Evolutionary conservation across 2,888 invertebrate genomes (phyloP), one percentile per base, ranked within the genome.

Genomic region (Melanotus villosus): DNA sequence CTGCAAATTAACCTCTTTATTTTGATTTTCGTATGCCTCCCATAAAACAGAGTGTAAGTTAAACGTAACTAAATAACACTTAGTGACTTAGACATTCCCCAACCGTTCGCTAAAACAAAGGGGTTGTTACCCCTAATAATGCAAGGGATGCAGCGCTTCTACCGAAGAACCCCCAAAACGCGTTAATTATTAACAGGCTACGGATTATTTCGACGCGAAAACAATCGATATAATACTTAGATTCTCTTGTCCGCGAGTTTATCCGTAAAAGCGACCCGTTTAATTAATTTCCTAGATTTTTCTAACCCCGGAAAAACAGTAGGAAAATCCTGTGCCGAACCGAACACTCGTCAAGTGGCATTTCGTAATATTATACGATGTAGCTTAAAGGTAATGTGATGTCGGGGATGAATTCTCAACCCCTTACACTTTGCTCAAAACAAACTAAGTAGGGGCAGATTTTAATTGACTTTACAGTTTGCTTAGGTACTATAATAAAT

Each of bases 131-230:
- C 76, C 76, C 73, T 65, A 69, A 54, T 65, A 64, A 45, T 65
- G 45, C 64, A 58, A 57, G 63, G 64, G 68, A 59, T 69, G 64
- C 65, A 65, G 21, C 36, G 45, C 54, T 47, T 45, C 65, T 34
- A 36, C 34, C 54, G 38, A 58, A 58, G 54, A 47, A 43, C 73
- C 73, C 71, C 65, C 63, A 52, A 70, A 68, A 68, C 71, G 73
- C 79, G 78, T 80, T 78, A 80, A 80, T 80, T 80, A 80, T 80
- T 80, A 79, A 80, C 79, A 78, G 78, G 72, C 78, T 76, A 75
- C 73, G 75, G 78, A 79, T 80, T 80, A 79, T 75, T 75, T 72
- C 72, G 75, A 77, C 75, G 75, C 76, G 76, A 65, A 78, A 74
- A 72, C 76, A 77, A 77, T 76, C 76, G 72, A 74, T 56, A 56